These are phyloP conservation scores for Chymomyza costata DNA, from an alignment of 1,140 invertebrate species.

Conservation along the genomic window DNA sequence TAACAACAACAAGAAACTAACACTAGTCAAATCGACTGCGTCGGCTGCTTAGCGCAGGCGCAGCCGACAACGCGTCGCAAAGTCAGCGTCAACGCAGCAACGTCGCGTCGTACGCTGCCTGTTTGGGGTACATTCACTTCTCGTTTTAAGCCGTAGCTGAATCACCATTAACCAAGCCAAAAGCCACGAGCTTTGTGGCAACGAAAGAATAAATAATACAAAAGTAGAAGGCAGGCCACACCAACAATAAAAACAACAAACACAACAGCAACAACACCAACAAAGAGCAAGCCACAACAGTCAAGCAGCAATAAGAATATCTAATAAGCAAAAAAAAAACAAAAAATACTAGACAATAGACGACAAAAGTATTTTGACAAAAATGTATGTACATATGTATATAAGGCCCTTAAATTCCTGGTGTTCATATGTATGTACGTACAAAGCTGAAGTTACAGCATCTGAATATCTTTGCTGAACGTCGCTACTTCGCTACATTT, in stretches of 20 bases:
- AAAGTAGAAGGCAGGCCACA: slow-evolving; percentile 10
- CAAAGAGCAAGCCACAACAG: too few relatives aligned
- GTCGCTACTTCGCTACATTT: too few relatives aligned
- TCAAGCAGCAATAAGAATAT: slow-evolving; percentile 30
- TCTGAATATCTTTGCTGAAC: too few relatives aligned
- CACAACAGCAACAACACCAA: slow-evolving; percentile 15
- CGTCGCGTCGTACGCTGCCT: too few relatives aligned
- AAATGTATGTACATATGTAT: too few relatives aligned
- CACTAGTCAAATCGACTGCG: too few relatives aligned
- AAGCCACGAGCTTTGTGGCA: slow-evolving; percentile 32
- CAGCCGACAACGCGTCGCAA: not conserved
- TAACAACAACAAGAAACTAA: too few relatives aligned
- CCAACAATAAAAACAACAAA: slow-evolving; percentile 8
- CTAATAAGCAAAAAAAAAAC: slow-evolving; percentile 61
- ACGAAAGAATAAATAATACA: slow-evolving; percentile 54
- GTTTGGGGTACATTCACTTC: slow-evolving; percentile 51
- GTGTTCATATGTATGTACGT: too few relatives aligned
- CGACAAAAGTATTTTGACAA: too few relatives aligned
- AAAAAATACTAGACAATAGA: too few relatives aligned
- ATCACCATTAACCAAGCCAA: slow-evolving; percentile 44
- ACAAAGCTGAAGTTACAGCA: slow-evolving; percentile 27
- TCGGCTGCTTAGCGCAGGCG: not conserved
- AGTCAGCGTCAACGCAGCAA: too few relatives aligned
- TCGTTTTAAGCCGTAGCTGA: slow-evolving; percentile 52
- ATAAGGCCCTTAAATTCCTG: too few relatives aligned